phyloP scores from a whole-genome alignment of 2,113 vertebrate species.

The Haliaeetus leucogaster region DNA sequence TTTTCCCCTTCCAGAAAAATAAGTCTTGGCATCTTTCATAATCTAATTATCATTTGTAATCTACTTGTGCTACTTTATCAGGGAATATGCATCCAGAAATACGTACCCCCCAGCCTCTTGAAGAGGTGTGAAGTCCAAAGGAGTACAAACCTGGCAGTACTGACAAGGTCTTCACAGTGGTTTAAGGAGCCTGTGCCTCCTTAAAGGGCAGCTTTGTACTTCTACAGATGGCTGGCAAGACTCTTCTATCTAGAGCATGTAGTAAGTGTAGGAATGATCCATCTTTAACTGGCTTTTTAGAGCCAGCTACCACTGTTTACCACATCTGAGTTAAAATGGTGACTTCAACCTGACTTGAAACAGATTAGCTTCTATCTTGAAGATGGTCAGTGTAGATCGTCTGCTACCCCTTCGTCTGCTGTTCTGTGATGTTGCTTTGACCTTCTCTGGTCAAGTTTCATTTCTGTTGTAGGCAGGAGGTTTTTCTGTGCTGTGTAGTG shows the following conservation, averaged over 20 bases:
- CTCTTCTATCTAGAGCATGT: not conserved
- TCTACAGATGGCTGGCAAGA: not conserved
- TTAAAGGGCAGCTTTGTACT: not conserved
- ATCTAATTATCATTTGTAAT: not conserved
- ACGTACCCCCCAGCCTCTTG: not conserved
- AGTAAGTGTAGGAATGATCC: not conserved
- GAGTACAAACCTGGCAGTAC: not conserved
- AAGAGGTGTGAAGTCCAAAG: not conserved
- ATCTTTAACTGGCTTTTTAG: not conserved
- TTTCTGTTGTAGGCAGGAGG: not conserved
- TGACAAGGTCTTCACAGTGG: not conserved
- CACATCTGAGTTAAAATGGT: not conserved
- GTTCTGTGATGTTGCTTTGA: not conserved
- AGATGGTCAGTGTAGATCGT: not conserved
- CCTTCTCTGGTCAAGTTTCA: not conserved
- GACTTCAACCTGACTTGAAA: not conserved
- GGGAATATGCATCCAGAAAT: not conserved
- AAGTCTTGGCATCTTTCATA: not conserved
- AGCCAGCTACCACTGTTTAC: not conserved
- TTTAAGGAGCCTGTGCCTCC: not conserved
- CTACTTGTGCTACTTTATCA: not conserved
- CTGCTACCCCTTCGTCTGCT: not conserved
- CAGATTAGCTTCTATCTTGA: not conserved
- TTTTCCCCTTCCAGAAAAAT: not conserved
- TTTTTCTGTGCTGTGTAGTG: not conserved